A percentile compares a stretch with the other conserved stretches of the same genome.
phyloP scores from a whole-genome alignment of 2,113 vertebrate species.

The Zapus hudsonius region DNA sequence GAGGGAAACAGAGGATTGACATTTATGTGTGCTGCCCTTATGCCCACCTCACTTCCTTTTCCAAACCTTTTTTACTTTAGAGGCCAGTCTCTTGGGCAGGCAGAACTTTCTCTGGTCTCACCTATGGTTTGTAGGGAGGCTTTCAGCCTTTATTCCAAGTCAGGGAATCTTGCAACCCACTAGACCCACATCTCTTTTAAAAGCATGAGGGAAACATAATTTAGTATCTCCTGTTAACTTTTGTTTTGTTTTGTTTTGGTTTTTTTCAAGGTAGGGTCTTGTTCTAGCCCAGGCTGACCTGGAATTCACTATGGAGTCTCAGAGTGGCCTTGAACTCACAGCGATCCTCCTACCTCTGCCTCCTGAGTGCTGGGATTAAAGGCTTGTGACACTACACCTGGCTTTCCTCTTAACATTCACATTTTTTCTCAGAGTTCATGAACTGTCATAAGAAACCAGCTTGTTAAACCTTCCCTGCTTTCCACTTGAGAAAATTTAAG shows the following conservation, averaged over 20 bases:
- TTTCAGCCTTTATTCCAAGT: background rate
- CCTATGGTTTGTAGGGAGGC: no score
- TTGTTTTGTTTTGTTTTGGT: constrained; percentile 5
- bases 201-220: background rate
- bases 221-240: background rate
- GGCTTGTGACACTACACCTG: no score
- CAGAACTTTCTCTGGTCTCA: background rate
- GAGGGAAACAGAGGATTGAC: background rate
- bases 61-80: background rate
- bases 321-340: no score
- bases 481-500: background rate
- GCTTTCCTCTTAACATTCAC: no score
- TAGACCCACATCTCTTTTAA: background rate
- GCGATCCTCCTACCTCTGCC: no score
- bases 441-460: background rate
- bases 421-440: background rate
- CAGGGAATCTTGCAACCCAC: background rate
- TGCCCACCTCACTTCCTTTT: background rate
- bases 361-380: no score
- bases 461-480: background rate
- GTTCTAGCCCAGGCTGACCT: no score
- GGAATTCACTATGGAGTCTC: no score
- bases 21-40: background rate
- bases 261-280: no score
- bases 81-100: background rate